A percentile compares a stretch with the other conserved stretches of the same genome.
These are phyloP conservation scores for Cuculus canorus DNA, from an alignment of 2,797 vertebrate species.

Conservation along the genomic window DNA sequence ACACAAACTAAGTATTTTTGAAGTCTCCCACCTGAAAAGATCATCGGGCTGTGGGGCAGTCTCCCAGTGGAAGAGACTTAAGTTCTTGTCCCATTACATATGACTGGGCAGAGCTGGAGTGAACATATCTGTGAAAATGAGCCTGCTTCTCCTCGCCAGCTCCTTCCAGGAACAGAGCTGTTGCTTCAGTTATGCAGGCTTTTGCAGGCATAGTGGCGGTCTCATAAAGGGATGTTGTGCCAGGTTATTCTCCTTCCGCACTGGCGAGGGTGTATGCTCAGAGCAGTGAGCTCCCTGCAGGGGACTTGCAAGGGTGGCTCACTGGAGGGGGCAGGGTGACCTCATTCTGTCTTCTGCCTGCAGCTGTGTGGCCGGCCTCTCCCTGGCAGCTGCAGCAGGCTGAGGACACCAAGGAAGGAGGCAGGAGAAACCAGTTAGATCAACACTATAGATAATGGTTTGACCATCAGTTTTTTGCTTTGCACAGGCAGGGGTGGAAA, in stretches of 20 bases:
- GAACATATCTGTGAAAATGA: not conserved
- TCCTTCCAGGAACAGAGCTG: not conserved
- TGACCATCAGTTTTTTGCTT: not conserved
- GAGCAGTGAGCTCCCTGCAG: not conserved
- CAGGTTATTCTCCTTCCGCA: not conserved
- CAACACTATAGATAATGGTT: accelerated
- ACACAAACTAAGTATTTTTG: not conserved
- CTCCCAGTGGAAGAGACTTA: not conserved
- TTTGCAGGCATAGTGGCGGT: accelerated
- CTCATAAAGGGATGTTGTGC: not conserved
- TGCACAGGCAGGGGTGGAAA: not conserved
- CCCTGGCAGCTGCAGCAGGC: not conserved
- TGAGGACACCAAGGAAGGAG: not conserved
- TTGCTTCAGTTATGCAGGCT: accelerated
- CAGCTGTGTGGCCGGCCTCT: not conserved
- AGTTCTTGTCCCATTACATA: not conserved
- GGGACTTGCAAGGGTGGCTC: not conserved
- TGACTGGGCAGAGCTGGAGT: not conserved
- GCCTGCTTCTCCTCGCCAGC: not conserved
- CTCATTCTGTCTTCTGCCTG: slow-evolving; percentile 51
- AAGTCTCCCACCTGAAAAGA: not conserved
- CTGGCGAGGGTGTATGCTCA: not conserved
- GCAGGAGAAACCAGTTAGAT: not conserved
- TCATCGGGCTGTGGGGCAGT: not conserved
- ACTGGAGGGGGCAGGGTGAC: slow-evolving; percentile 41